phyloP scores from a whole-genome alignment of 2,113 vertebrate species.

The western clawed frog (Xenopus tropicalis) region UCB_Xtro_10.0 CM004443.2:46158501-46159000 shows the following conservation, averaged over 20 bases:
- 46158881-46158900: background rate
- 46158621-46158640: slow-evolving; percentile 23
- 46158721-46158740: background rate
- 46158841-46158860: background rate
- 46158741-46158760: slow-evolving; percentile 10
- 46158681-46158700: slow-evolving; percentile 1
- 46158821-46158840: slow-evolving; percentile 4
- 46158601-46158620: slow-evolving; percentile 29
- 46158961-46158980: background rate
- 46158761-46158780: background rate
- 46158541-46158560: slow-evolving; percentile 41
- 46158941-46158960: slow-evolving; percentile 13
- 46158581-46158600: slow-evolving; percentile 40
- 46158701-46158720: slow-evolving; percentile 5
- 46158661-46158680: slow-evolving; percentile 11
- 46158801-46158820: slow-evolving; percentile 11
- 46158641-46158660: slow-evolving; percentile 7
- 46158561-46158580: slow-evolving; percentile 38
- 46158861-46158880: slow-evolving; percentile 17
- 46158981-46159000: too few species aligned
- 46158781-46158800: background rate
- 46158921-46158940: slow-evolving; percentile 28
- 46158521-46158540: slow-evolving; percentile 40
- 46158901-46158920: slow-evolving; percentile 24
- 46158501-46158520: slow-evolving; percentile 41